Conservation (phyloP, 2,888 invertebrate species). For the Drosophila suboccidentalis region DNA sequence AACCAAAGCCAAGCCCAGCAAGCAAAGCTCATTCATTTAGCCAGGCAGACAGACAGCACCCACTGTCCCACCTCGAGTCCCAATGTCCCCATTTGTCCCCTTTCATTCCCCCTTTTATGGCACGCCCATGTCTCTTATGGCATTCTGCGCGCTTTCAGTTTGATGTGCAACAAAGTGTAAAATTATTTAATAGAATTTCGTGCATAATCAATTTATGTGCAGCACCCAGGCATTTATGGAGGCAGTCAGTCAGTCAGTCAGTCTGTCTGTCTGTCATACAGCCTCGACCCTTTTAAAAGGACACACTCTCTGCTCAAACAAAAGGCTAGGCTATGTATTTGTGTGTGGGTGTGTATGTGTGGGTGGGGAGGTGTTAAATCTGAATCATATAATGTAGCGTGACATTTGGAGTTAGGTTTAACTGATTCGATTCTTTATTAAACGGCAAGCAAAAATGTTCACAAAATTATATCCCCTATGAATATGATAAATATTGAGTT, state of each 20-base stretch:
- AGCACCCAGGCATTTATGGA: slow-evolving; percentile 66
- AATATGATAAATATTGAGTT: too few relatives aligned
- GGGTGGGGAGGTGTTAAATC: neutral
- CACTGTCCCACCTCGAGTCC: slow-evolving; percentile 4
- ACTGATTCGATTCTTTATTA: too few relatives aligned
- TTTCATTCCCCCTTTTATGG: neutral
- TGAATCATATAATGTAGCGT: too few relatives aligned
- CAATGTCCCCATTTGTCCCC: slow-evolving; percentile 3
- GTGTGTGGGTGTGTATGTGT: neutral
- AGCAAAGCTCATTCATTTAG: slow-evolving; percentile 71
- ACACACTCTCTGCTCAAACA: slow-evolving; percentile 50
- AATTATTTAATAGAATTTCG: slow-evolving; percentile 82
- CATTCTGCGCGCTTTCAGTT: slow-evolving; percentile 76
- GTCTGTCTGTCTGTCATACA: slow-evolving; percentile 25
- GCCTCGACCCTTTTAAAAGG: slow-evolving; percentile 49
- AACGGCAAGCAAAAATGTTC: too few relatives aligned
- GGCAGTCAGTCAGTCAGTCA: slow-evolving; percentile 34
- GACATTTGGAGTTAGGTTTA: too few relatives aligned
- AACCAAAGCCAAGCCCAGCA: slow-evolving; percentile 39
- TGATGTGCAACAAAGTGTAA: slow-evolving; percentile 82
- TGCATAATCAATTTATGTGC: slow-evolving; percentile 82
- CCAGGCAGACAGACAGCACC: slow-evolving; percentile 38
- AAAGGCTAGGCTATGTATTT: slow-evolving; percentile 22
- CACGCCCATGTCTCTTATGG: slow-evolving; percentile 64
- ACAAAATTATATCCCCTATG: too few relatives aligned